These are phyloP conservation scores for Rosalia funebris DNA, from an alignment of 2,888 invertebrate genomes.

Conservation along the genomic window DNA sequence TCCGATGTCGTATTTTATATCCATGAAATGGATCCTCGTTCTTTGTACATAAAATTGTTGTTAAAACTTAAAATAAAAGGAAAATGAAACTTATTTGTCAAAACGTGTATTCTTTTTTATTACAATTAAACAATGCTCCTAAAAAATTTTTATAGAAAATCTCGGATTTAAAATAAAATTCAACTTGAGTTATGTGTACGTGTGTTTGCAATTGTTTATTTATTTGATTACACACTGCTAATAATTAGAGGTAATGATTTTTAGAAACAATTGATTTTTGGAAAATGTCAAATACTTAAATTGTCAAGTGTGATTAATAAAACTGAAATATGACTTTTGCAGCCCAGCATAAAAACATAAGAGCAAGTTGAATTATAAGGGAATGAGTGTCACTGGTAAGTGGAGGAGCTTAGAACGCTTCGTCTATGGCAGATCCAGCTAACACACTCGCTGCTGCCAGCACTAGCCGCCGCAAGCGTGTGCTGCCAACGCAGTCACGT, in stretches of 20 bases:
- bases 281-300: slow-evolving; percentile 35
- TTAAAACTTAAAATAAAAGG: neutral
- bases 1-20: slow-evolving; percentile 55
- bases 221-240: neutral
- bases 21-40: slow-evolving; percentile 55
- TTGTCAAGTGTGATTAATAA: slow-evolving; percentile 37
- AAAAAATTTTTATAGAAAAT: neutral
- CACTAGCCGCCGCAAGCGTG: slow-evolving; percentile 66
- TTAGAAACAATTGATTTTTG: slow-evolving; percentile 17
- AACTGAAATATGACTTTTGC: slow-evolving; percentile 44
- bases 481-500: slow-evolving; percentile 70
- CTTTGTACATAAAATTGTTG: slow-evolving; percentile 48
- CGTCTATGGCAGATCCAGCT: slow-evolving; percentile 93
- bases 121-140: slow-evolving; percentile 9
- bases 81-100: neutral
- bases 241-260: slow-evolving; percentile 1
- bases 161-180: neutral
- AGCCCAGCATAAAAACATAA: slow-evolving; percentile 53
- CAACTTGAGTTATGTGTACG: neutral
- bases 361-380: slow-evolving; percentile 60
- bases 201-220: slow-evolving; percentile 5
- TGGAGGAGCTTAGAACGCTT: slow-evolving; percentile 79
- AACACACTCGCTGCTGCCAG: slow-evolving; percentile 75
- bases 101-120: neutral
- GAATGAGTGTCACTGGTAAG: slow-evolving; percentile 66